Evolutionary conservation across 1,140 invertebrate genomes (phyloP).

Genomic region (Pogonus chalceus): DNA sequence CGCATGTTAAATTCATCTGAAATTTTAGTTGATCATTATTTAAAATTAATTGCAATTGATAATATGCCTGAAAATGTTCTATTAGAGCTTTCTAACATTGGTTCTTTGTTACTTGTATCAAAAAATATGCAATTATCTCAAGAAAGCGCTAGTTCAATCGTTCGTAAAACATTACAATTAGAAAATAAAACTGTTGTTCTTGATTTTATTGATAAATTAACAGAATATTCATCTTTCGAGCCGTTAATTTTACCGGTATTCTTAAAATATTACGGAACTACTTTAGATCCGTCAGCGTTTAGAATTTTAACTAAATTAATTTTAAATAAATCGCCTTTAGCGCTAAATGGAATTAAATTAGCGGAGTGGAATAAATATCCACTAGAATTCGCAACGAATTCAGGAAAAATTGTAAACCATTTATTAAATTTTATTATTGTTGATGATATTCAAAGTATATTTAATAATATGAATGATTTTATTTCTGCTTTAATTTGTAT

Average conservation of each 20-base stretch:
- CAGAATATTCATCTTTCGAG: constrained; percentile 59
- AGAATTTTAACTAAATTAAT: constrained; percentile 56
- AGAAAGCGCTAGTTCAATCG: constrained; percentile 53
- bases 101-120: constrained; percentile 48
- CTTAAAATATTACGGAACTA: constrained; percentile 47
- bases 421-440: constrained; percentile 29
- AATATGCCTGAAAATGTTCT: constrained; percentile 40
- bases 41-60: constrained; percentile 34
- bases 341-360: constrained; percentile 45
- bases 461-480: constrained; percentile 37
- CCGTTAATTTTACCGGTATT: constrained; percentile 59
- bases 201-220: constrained; percentile 51
- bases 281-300: constrained; percentile 44
- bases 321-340: constrained; percentile 51
- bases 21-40: constrained; percentile 40
- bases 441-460: constrained; percentile 29
- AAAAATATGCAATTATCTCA: constrained; percentile 52
- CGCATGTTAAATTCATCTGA: constrained; percentile 46
- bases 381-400: constrained; percentile 45
- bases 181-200: constrained; percentile 45
- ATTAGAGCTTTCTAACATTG: constrained; percentile 43
- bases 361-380: constrained; percentile 54
- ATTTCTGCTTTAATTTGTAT: constrained; percentile 47
- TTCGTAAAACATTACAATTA: constrained; percentile 48
- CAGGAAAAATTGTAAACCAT: constrained; percentile 32